phyloP scores from a whole-genome alignment of 2,797 vertebrate genomes.

The Syngnathus acus region DNA sequence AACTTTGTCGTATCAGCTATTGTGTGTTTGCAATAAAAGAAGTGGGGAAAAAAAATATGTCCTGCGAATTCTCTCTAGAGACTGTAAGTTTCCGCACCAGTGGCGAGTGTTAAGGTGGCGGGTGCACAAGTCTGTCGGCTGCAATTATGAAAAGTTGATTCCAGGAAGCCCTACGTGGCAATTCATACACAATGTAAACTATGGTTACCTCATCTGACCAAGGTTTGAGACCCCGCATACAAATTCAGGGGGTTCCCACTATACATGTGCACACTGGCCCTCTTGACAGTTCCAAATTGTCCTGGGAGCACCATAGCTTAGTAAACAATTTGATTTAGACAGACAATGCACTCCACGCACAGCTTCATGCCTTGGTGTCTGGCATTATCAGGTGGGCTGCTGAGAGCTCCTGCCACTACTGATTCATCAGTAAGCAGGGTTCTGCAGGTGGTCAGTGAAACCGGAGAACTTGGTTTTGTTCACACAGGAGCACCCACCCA shows the following conservation, averaged over 20 bases:
- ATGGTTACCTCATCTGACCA: conserved; percentile 57
- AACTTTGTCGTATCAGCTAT: conserved; percentile 39
- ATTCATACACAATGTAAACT: conserved; percentile 60
- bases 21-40: conserved; percentile 56
- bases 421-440: conserved; percentile 51
- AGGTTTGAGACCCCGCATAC: conserved; percentile 20
- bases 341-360: conserved; percentile 12
- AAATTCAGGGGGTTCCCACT: conserved; percentile 13
- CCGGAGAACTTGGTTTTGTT: conserved; percentile 38
- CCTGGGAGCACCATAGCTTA: conserved; percentile 18
- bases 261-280: conserved; percentile 5
- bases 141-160: conserved; percentile 58
- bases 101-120: conserved; percentile 50
- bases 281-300: conserved; percentile 28
- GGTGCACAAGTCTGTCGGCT: conserved; percentile 66
- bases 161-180: conserved; percentile 62
- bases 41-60: conserved; percentile 34
- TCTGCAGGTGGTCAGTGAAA: conserved; percentile 47
- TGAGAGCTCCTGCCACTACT: conserved; percentile 45
- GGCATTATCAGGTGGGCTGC: conserved; percentile 51
- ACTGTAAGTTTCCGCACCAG: conserved; percentile 56
- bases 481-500: conserved; percentile 51
- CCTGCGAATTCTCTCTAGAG: conserved; percentile 50
- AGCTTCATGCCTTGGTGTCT: conserved; percentile 17
- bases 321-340: conserved; percentile 30